Evolutionary conservation across 2,888 invertebrate species (phyloP).

Genomic region (Keiferia lycopersicella): DNA sequence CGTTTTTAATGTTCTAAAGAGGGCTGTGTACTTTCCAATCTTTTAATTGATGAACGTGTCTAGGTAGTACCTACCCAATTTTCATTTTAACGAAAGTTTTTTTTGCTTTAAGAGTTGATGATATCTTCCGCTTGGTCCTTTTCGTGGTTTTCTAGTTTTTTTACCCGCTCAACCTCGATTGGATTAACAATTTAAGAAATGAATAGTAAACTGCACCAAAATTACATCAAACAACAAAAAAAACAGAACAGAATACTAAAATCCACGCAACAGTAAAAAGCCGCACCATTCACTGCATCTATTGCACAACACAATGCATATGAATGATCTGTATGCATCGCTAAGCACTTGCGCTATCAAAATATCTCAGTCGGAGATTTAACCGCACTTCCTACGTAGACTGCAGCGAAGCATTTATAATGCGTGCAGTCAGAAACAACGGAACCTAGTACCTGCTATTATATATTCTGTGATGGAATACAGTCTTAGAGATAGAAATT

Average conservation of each 20-base stretch:
- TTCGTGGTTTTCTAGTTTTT: too few relatives aligned
- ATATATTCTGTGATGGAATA: too few relatives aligned
- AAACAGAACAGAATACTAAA: background rate
- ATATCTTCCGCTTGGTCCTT: too few relatives aligned
- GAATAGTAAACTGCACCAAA: background rate
- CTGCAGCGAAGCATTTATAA: constrained; percentile 35
- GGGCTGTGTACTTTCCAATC: too few relatives aligned
- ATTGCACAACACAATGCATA: constrained; percentile 16
- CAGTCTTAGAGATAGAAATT: background rate
- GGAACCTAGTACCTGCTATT: too few relatives aligned
- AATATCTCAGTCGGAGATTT: constrained; percentile 32
- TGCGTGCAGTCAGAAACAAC: constrained; percentile 29
- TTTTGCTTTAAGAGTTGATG: too few relatives aligned
- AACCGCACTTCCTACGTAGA: constrained; percentile 32
- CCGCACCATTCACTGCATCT: background rate
- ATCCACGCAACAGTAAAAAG: background rate
- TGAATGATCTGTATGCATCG: constrained; percentile 27
- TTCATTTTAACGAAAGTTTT: too few relatives aligned
- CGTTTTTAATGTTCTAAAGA: too few relatives aligned
- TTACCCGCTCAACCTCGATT: too few relatives aligned
- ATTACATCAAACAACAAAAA: background rate
- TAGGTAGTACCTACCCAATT: too few relatives aligned
- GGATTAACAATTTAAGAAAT: too few relatives aligned
- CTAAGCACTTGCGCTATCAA: constrained; percentile 32
- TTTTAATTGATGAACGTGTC: too few relatives aligned